Evolutionary conservation across 2,797 vertebrate genomes (phyloP).

Genomic region (Gymnothorax javanicus): DNA sequence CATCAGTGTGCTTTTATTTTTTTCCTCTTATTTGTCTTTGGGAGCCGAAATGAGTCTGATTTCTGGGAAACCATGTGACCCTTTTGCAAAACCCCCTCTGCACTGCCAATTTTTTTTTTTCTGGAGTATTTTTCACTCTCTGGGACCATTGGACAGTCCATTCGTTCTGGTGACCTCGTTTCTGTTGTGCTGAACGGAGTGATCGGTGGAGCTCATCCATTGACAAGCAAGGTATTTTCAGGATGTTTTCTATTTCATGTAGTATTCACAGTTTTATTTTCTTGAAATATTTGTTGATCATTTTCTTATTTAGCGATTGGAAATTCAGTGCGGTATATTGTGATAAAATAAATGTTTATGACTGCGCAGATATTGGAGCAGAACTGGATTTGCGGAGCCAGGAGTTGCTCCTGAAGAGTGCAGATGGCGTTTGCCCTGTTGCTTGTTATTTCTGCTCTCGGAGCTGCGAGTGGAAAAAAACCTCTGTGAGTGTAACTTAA

Average conservation of each 20-base stretch:
- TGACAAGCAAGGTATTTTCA: no score
- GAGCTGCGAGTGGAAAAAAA: constrained; percentile 45
- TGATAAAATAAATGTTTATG: background rate
- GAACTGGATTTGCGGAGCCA: background rate
- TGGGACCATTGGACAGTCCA: background rate
- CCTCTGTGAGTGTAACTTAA: constrained; percentile 63
- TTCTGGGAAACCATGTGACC: constrained; percentile 60
- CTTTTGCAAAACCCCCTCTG: constrained; percentile 4
- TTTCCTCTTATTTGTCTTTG: constrained; percentile 6
- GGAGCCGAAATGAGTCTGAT: constrained; percentile 15
- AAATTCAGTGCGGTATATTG: background rate
- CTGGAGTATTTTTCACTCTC: background rate
- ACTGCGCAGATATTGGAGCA: background rate
- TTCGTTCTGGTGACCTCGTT: background rate
- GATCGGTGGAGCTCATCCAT: background rate
- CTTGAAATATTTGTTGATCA: background rate
- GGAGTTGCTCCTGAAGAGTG: background rate
- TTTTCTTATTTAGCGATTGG: background rate
- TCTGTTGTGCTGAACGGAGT: background rate
- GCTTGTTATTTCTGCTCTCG: constrained; percentile 42
- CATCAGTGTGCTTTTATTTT: background rate
- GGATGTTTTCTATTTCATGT: background rate
- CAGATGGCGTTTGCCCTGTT: constrained; percentile 49
- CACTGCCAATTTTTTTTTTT: constrained; percentile 28
- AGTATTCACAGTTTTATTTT: background rate